Base-by-base conservation (phyloP, 2,888 invertebrate genomes). In the Thecocarcelia acutangulata region DNA sequence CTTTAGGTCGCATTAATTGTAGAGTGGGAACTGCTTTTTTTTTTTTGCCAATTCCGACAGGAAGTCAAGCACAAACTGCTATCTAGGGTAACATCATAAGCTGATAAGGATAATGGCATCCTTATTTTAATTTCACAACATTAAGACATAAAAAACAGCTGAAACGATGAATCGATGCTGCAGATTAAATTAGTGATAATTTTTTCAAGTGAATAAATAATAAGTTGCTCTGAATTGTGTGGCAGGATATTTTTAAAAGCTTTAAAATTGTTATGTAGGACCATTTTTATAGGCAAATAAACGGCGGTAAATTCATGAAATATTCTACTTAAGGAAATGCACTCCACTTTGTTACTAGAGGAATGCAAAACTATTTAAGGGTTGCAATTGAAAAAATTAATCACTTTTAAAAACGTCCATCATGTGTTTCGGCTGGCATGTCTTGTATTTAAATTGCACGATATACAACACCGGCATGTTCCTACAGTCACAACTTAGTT, bases 131-230 rank as follows among this genome's bases (percentile, higher is more conserved):
- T 46, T 66, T 64, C 46, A 61, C 21, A 40, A 40, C 24, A 12
- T 56, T 58, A 48, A n/a, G 11, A 17, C 17, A 24, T 42, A 40
- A 64, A n/a, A 28, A 58, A 33, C 48, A 44, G 28, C 50, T 52
- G 50, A 75, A 78, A 63, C 81, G 74, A n/a, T n/a, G n/a, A 74
- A 72, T 83, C 72, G 58, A 80, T 80, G 80, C 33, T 76, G 76
- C 80, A 76, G 87, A 87, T 87, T 87, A 86, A 87, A 87, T 85
- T 85, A 85, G 84, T 81, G 88, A 88, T 88, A 87, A 88, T 88
- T 87, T 86, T 85, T 84, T 83, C 66, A 84, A 86, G 85, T 88
- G 83, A 88, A 87, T 88, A 88, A 88, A 85, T 84, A 84, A 86
- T 84, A 79, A 72, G 42, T 76, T 80, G 76, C 78, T 80, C 76